Base-by-base conservation (phyloP, 2,113 vertebrate genomes). In the Hemiprocne comata region DNA sequence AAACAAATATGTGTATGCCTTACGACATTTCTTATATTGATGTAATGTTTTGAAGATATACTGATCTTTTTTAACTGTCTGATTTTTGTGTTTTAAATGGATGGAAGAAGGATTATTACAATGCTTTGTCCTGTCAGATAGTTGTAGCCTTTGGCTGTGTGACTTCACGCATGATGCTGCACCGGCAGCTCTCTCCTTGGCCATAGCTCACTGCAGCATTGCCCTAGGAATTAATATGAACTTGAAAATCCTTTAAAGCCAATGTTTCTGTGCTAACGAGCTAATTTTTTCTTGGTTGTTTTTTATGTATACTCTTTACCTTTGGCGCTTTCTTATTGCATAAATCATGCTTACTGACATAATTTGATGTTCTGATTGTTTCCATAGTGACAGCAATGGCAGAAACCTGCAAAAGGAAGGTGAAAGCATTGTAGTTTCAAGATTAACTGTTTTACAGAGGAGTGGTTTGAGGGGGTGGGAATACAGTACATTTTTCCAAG, bases 311-410 rank as follows among this genome's bases (percentile, higher is more conserved):
- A 76, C 11, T 74, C 64, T 86, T 62, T 87, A 81, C 69, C 54
- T 89, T 94, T 87, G 83, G 34, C 11, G 0, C 65, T 87, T 86
- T 80, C 0, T 0, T 89, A 38, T 90, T 96, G 95, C 93, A 65
- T 90, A 94, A 96, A 85, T 92, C 20, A 10, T 57, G n/a, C 90
- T 61, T 89, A 50, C 75, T 86, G 82, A 86, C 61, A 61, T 90
- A 81, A 50, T 61, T 79, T 92, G 90, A 93, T 94, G 61, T 67
- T 84, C 72, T 84, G 90, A 95, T 93, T 90, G 93, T 97, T 96
- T 94, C 96, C 96, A 94, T 97, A 87, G 95, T 89, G 93, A 95
- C 79, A 92, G 94, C 69, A 81, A 20, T 93, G 93, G 87, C 61
- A 95, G 90, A 90, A 94, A 94, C 85, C 69, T 90, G 83, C 44